Conservation (phyloP, 2,888 invertebrate species). For the Augochlorella aurata region DNA sequence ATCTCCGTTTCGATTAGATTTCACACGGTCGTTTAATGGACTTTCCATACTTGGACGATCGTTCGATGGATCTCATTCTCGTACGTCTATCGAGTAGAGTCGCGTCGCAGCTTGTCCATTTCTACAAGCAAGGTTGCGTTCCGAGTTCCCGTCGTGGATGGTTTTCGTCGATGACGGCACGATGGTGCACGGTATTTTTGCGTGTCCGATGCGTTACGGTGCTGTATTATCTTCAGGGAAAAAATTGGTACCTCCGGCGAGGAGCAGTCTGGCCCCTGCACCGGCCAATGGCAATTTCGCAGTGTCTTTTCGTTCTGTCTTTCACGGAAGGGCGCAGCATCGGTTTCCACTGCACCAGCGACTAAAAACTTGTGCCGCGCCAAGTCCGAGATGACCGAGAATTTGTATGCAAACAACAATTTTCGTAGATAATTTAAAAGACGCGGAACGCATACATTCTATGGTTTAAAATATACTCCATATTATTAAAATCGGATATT, state of each 20-base stretch:
- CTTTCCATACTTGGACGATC: no score
- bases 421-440: not conserved
- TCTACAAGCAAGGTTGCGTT: slow-evolving; percentile 25
- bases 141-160: slow-evolving; percentile 37
- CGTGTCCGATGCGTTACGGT: slow-evolving; percentile 67
- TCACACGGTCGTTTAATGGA: no score
- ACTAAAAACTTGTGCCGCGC: not conserved
- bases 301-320: slow-evolving; percentile 65
- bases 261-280: slow-evolving; percentile 43
- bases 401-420: not conserved
- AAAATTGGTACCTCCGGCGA: slow-evolving; percentile 72
- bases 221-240: slow-evolving; percentile 70
- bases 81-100: not conserved
- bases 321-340: slow-evolving; percentile 57
- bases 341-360: slow-evolving; percentile 3
- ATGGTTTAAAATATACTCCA: not conserved
- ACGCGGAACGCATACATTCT: no score
- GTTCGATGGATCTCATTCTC: no score
- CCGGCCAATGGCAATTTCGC: slow-evolving; percentile 70
- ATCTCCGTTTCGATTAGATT: not conserved
- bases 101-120: slow-evolving; percentile 21
- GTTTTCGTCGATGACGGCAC: slow-evolving; percentile 47
- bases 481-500: not conserved
- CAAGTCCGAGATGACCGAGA: not conserved
- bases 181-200: slow-evolving; percentile 65